Evolutionary conservation across 2,888 invertebrate species (phyloP).

Genomic region (Xestobium rufovillosum): DNA sequence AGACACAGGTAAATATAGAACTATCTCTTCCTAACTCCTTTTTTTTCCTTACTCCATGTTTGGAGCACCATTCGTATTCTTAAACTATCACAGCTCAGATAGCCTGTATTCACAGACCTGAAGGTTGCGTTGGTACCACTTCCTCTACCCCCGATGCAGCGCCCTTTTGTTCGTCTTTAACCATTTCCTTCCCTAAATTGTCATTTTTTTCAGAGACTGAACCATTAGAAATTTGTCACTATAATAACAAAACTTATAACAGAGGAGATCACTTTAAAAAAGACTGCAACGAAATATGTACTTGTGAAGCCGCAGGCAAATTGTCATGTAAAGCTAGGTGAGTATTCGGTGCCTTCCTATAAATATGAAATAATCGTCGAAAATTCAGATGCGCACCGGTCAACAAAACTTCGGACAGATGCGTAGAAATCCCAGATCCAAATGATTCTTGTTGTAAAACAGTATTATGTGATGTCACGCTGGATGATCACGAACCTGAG

Average conservation of each 20-base stretch:
- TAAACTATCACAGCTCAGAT: no score
- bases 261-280: slow-evolving; percentile 68
- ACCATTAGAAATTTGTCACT: slow-evolving; percentile 51
- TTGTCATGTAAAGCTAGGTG: slow-evolving; percentile 40
- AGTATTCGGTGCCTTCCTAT: slow-evolving; percentile 5
- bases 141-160: no score
- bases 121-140: no score
- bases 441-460: slow-evolving; percentile 78
- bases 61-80: no score
- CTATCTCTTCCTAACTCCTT: no score
- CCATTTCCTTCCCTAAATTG: no score
- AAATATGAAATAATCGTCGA: background rate
- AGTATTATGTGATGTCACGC: slow-evolving; percentile 77
- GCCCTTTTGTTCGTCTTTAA: no score
- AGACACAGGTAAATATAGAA: slow-evolving; percentile 48
- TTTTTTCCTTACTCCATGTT: no score
- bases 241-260: slow-evolving; percentile 63
- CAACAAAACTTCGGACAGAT: slow-evolving; percentile 58
- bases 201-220: slow-evolving; percentile 33
- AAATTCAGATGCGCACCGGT: slow-evolving; percentile 52
- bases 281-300: slow-evolving; percentile 72
- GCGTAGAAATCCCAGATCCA: slow-evolving; percentile 75
- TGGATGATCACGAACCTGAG: slow-evolving; percentile 63
- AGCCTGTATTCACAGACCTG: no score
- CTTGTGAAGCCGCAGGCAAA: slow-evolving; percentile 64